Evolutionary conservation across 2,888 invertebrate genomes (phyloP), one percentile per base, ranked within the genome.

Genomic region (Ethmia dodecea): DNA sequence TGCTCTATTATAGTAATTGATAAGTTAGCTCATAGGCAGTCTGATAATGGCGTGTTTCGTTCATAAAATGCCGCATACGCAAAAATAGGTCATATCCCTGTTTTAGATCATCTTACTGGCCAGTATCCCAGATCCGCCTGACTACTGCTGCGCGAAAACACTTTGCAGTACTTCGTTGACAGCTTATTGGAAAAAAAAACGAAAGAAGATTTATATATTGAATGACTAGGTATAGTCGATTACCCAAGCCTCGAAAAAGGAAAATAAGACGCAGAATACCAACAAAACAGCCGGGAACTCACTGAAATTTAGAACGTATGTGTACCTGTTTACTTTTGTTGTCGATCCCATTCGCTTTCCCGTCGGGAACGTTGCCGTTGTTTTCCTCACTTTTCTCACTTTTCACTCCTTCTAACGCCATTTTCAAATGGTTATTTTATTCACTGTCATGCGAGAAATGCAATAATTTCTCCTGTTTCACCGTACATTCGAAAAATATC

Each of bases 251-350:
- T 18, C 6, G n/a, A 15, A 9, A 13, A 3, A 27, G 11, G 10
- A 13, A 13, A 4, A 24, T 14, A 6, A n/a, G 10, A 10, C 3
- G 13, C 10, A 22, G 13, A 22, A 31, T 13, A 22, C 28, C 13
- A 5, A 31, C 4, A 58, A 58, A 55, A 45, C 41, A 38, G n/a
- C 39, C 29, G 31, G 46, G 50, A 60, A 67, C 64, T 55, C 51
- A 49, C 38, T 13, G 47, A 60, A 62, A 60, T 63, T 56, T 55
- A 43, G 49, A 55, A 54, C 39, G 54, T 50, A 58, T 64, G 55
- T 44, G 55, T 81, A 84, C 86, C 84, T 89, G 89, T 80, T 89
- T 88, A 78, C 77, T 84, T 76, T 83, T 86, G 77, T 84, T 88
- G 79, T 88, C 88, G 66, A 80, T 86, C 71, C 86, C 87, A 70